These are phyloP conservation scores for Crenichthys baileyi DNA, from an alignment of 2,797 vertebrate genomes.

Conservation along the genomic window DNA sequence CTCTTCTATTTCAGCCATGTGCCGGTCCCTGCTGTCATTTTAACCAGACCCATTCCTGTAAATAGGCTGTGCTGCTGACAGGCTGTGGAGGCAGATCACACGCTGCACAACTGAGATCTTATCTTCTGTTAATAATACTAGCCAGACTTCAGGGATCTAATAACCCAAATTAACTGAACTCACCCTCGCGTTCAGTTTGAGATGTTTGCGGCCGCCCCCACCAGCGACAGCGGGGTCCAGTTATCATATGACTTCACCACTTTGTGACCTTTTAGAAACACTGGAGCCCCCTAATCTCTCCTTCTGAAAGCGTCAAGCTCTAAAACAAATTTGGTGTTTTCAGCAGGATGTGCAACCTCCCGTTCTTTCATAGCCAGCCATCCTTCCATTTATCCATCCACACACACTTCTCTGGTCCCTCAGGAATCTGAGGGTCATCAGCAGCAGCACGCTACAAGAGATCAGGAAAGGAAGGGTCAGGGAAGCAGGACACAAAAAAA, in stretches of 20 bases:
- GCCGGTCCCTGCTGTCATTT: constrained; percentile 50
- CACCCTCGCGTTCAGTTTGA: constrained; percentile 21
- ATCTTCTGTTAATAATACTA: constrained; percentile 57
- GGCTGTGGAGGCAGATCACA: constrained; percentile 47
- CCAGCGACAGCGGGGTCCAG: constrained; percentile 16
- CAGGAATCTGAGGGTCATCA: constrained; percentile 28
- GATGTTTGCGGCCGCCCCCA: constrained; percentile 30
- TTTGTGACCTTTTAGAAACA: constrained; percentile 52
- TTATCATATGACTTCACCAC: constrained; percentile 48
- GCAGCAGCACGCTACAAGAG: constrained; percentile 26
- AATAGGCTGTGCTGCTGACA: constrained; percentile 65
- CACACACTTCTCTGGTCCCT: constrained; percentile 9
- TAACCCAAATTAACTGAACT: constrained; percentile 38
- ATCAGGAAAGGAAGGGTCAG: not conserved
- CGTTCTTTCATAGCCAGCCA: not conserved
- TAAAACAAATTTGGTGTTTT: constrained; percentile 46
- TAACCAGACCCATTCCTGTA: constrained; percentile 64
- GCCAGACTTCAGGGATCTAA: constrained; percentile 39
- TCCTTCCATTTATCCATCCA: not conserved
- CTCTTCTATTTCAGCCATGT: constrained; percentile 65
- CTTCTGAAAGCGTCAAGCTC: constrained; percentile 45
- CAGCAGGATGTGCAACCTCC: constrained; percentile 36
- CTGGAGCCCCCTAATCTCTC: constrained; percentile 45
- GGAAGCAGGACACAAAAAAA: constrained; percentile 4
- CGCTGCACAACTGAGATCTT: constrained; percentile 46